Evolutionary conservation across 2,888 invertebrate species (phyloP), one percentile per base, ranked within the genome.

Genomic region (Anaspis maculata): DNA sequence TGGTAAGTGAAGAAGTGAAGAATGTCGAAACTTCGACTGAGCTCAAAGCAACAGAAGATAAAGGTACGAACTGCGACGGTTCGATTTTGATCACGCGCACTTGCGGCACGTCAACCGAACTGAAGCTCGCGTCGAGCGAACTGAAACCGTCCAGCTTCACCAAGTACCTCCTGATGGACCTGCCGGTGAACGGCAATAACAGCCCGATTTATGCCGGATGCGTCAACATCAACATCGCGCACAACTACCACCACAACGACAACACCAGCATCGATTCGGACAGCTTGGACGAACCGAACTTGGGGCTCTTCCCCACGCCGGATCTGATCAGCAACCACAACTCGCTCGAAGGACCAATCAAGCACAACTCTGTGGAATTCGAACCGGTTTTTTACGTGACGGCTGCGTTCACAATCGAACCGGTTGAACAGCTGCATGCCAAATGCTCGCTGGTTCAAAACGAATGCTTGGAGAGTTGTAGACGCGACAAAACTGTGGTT

Each of bases 181-280:
- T 50, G 21, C 41, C 38, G 26, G 32, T 49, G 31, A 21, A 46
- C 49, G n/a, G n/a, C n/a, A 49, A 39, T 40, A 13, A 58, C 16
- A 56, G 63, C 39, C 68, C 70, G 23, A 59, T 62, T 41, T 54
- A 62, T 27, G 58, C 70, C 9, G 68, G 72, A 23, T 61, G 74
- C 2, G 71, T 77, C 25, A 75, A 72, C 43, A 76, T 77, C 33
- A 76, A 74, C 48, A 74, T 76, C 44, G 71, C 73, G 1, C 74
- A 74, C 42, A 64, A 69, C 28, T 74, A 70, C 54, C 53, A 66
- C 13, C 56, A 55, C 22, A 13, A 21, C 13, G 19, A 19, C 11
- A 25, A 23, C 21, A 70, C 68, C 45, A 56, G 66, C 11, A 43
- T 34, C 14, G 54, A 56, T 16, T 59, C 51, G 25, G 73, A 76